Evolutionary conservation across 2,797 vertebrate species (phyloP).

Genomic region (Gallinago stenura): DNA sequence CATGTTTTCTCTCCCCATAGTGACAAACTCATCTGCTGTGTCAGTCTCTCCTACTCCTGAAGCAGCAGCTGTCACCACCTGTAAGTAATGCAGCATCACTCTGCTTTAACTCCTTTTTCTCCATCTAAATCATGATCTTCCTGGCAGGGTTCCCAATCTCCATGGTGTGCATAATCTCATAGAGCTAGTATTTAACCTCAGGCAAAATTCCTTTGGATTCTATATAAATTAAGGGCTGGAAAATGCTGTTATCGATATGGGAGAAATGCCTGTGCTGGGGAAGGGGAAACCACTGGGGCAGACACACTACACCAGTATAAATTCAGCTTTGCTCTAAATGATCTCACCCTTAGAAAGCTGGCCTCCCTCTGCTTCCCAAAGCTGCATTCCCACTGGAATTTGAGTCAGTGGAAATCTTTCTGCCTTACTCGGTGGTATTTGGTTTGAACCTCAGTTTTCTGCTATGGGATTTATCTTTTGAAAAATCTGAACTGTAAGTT

Average conservation of each 20-base stretch:
- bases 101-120: background rate
- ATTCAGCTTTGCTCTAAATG: background rate
- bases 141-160: background rate
- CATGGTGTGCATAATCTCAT: background rate
- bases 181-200: background rate
- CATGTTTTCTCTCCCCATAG: background rate
- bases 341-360: background rate
- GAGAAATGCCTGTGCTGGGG: background rate
- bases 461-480: background rate
- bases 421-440: background rate
- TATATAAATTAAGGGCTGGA: background rate
- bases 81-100: background rate
- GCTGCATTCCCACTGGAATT: fast-evolving
- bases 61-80: background rate
- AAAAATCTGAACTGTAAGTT: background rate
- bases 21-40: fast-evolving
- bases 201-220: background rate
- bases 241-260: background rate
- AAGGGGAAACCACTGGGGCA: background rate
- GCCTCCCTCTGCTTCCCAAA: background rate
- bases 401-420: background rate
- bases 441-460: background rate
- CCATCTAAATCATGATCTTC: background rate
- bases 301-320: background rate
- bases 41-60: background rate